Conservation (phyloP, 2,888 invertebrate species). For the Caenorhabditis sp. region DNA sequence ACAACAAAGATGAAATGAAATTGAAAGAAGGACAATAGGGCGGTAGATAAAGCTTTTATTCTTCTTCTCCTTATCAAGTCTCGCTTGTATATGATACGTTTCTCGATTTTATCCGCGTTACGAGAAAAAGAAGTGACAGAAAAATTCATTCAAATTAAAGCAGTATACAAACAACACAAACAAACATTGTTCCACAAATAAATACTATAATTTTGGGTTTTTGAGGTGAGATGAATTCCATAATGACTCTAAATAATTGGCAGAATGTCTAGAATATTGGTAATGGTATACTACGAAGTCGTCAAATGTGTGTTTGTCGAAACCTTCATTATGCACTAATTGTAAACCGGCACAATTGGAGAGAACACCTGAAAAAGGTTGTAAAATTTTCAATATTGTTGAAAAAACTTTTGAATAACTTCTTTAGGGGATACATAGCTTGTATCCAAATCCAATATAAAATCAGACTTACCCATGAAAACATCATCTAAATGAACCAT, state of each 20-base stretch:
- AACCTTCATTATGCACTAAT: slow-evolving; percentile 62
- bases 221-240: slow-evolving; percentile 43
- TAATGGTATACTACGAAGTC: slow-evolving; percentile 69
- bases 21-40: slow-evolving; percentile 15
- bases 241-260: slow-evolving; percentile 53
- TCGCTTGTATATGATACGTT: neutral
- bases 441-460: too few species aligned
- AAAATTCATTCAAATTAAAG: too few species aligned
- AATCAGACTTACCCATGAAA: slow-evolving; percentile 69
- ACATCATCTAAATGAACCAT: slow-evolving; percentile 69
- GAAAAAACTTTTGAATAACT: too few species aligned
- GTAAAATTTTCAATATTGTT: too few species aligned
- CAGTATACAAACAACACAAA: neutral
- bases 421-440: too few species aligned
- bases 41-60: neutral
- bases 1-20: slow-evolving; percentile 27
- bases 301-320: slow-evolving; percentile 62
- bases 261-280: slow-evolving; percentile 64
- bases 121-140: neutral
- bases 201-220: neutral
- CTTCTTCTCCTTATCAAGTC: neutral
- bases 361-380: slow-evolving; percentile 49
- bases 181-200: neutral
- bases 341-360: slow-evolving; percentile 58
- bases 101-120: neutral